Base-by-base conservation (phyloP, 2,113 vertebrate species). In the Chloebia gouldiae region DNA sequence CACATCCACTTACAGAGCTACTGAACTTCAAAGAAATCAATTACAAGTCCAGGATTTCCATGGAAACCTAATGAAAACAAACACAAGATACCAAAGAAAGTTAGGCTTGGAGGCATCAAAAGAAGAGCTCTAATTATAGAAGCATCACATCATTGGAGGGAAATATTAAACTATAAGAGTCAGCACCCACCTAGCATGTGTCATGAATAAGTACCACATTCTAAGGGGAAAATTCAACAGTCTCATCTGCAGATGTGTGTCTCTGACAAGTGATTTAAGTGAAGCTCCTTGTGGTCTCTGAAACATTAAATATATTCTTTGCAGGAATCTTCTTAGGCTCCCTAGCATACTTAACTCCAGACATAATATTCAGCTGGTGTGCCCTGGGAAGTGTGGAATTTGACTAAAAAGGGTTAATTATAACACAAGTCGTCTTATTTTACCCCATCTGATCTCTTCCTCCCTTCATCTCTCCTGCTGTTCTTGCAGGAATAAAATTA, bases 31-130 rank as follows among this genome's bases (percentile, higher is more conserved):
- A 78, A 95, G 47, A 96, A 96, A 94, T 88, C 65, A 65, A 71
- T 88, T 61, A 39, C 21, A 63, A 86, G 61, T 72, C 59, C 50
- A 73, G n/a, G 70, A 92, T 94, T 94, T 81, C 88, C 88, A 93
- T 88, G 53, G 84, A 82, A 96, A 96, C 80, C 51, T 83, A 61
- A 84, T 65, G 81, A 88, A 96, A 97, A 94, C 82, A 96, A 96
- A 88, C 64, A 91, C 8, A 4, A 68, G 64, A 39, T 40, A 64
- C 65, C 68, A 80, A 45, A 68, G 77, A 83, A 83, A 83, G 93
- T 65, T 53, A 75, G 69, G 31, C 57, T 90, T 84, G 60, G 37
- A 66, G 76, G 40, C 28, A 88, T 83, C 59, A 76, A 77, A 94
- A 91, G 50, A 82, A 80, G 42, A 81, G 7, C 28, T 70, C 39